Evolutionary conservation across 2,797 vertebrate species (phyloP), one percentile per base, ranked within the genome.

Genomic region (Rhynchonycteris naso): DNA sequence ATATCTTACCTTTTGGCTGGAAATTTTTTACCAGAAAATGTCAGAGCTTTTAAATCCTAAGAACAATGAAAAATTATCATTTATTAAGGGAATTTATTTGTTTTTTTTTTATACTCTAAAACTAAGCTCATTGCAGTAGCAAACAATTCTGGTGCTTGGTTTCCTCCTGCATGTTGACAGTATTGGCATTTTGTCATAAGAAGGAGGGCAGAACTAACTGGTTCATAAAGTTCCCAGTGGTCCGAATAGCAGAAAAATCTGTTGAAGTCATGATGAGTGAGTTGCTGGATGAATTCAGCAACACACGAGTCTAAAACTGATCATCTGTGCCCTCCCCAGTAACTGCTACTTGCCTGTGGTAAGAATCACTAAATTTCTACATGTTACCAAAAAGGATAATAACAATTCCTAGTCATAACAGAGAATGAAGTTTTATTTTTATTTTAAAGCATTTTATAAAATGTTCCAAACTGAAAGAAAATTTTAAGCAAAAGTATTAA

Each of bases 161-260:
- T 96, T 93, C 21, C 80, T 90, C 21, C 76, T 90, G 47, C 8
- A 95, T 50, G 79, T 75, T 96, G 94, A 92, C 74, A 96, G 56
- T 35, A 84, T 65, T 92, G 96, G 63, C 88, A 89, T 24, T 96
- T 94, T 94, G 59, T 85, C 78, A 89, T 19, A 93, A 63, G 21
- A 97, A 82, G 82, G 63, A 74, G 65, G 65, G 72, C 88, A 96
- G 50, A 95, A 75, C 47, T 93, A 88, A 90, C 35, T 82, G 38
- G 47, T 93, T 97, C 93, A 97, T 94, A 94, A 38, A 75, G 80
- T 85, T 94, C 81, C 78, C 90, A 96, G 89, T 10, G 7, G 92
- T 92, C 91, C 75, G 76, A 75, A 72, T 0, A 96, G 87, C 94
- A 97, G 86, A 93, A 97, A 97, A 83, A 96, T 96, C 97, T 96